These are phyloP conservation scores for Sesamia inferens DNA, from an alignment of 2,888 invertebrate genomes.

Conservation along the genomic window DNA sequence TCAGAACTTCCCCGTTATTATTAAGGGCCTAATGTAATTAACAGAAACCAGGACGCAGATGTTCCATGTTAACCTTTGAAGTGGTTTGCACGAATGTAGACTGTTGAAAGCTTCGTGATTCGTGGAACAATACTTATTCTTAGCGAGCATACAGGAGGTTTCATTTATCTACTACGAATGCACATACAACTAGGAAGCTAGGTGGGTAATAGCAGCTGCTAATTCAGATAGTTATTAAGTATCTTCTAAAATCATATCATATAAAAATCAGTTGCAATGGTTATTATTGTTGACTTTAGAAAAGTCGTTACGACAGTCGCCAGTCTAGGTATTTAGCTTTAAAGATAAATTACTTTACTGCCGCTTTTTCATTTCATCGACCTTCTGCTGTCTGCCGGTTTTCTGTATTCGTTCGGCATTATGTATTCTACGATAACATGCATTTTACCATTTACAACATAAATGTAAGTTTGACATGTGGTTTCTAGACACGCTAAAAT, in stretches of 20 bases:
- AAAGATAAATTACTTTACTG: background rate
- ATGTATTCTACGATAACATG: background rate
- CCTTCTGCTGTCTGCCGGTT: no score
- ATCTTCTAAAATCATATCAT: background rate
- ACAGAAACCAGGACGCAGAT: slow-evolving; percentile 69
- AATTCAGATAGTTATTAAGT: background rate
- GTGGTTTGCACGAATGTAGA: slow-evolving; percentile 62
- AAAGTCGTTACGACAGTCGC: background rate
- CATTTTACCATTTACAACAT: background rate
- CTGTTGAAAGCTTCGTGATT: slow-evolving; percentile 54
- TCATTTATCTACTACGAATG: background rate
- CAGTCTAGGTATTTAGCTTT: background rate
- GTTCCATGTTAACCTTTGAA: slow-evolving; percentile 79
- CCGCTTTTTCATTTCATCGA: no score
- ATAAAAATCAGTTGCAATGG: background rate
- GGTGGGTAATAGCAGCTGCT: background rate
- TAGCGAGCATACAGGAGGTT: slow-evolving; percentile 50
- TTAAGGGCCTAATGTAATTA: slow-evolving; percentile 67
- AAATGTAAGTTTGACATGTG: background rate
- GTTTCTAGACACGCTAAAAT: background rate
- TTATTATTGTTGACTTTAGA: background rate
- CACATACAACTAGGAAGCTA: background rate
- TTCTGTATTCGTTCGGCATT: no score
- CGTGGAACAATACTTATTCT: slow-evolving; percentile 32
- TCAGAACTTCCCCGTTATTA: slow-evolving; percentile 59